Evolutionary conservation across 2,113 vertebrate species (phyloP), one percentile per base, ranked within the genome.

Genomic region (Murina feae): DNA sequence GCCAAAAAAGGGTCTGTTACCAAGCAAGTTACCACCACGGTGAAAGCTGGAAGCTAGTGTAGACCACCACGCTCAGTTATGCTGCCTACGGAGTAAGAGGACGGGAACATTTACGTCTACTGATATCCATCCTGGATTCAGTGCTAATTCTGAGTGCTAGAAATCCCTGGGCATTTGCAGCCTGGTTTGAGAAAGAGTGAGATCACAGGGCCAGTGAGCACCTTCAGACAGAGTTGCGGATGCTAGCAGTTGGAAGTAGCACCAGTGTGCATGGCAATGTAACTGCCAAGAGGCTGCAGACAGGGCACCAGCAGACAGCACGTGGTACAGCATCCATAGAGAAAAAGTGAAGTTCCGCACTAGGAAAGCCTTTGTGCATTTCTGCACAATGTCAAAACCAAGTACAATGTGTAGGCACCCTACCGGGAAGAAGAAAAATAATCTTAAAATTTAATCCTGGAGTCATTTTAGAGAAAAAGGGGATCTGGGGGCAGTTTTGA

Each of bases 371-470:
- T 16, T 53, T 76, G 14, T 42, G 32, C 86, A 68, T 87, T 60
- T 39, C 35, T 32, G 4, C 47, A 44, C 35, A 55, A 17, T 23
- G 30, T 32, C 51, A 94, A 47, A 68, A 44, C 32, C 75, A 37
- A 4, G n/a, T 5, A 51, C 42, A 75, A 25, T 14, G 16, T 21
- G 5, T 60, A 51, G 32, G 16, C 82, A 4, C 44, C n/a, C 30
- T 39, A 30, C 18, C 53, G 30, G 21, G 28, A 49, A 81, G 78
- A 16, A 60, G 8, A 9, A 92, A 93, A 79, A 53, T 66, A 80
- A 79, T 69, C 76, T 94, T 85, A 81, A 94, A 84, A 60, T 75
- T 86, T 69, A 78, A 82, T 78, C n/a, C 39, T 90, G 81, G 13
- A 93, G 81, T 44, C 68, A 42, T 89, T 85, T 89, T 44, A 79